phyloP scores from a whole-genome alignment of 2,113 vertebrate genomes.

The Neotoma lepida region DNA sequence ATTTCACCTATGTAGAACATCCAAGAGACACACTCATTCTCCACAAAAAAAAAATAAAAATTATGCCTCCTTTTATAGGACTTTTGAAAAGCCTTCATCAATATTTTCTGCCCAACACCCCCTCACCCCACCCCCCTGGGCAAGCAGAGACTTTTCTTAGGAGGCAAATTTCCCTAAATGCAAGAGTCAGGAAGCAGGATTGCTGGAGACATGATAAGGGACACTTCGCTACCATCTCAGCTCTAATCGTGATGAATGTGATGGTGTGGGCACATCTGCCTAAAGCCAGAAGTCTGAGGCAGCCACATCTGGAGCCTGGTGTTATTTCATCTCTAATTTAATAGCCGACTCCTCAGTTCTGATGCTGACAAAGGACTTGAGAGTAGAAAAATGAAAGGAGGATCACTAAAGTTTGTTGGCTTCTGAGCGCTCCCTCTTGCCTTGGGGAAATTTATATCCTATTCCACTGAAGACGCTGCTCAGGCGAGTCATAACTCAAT shows the following conservation, averaged over 20 bases:
- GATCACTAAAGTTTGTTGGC: constrained; percentile 67
- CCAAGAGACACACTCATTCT: no score
- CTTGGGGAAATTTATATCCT: constrained; percentile 68
- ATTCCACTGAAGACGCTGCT: constrained; percentile 56
- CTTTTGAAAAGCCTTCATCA: background rate
- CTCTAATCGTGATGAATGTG: constrained; percentile 63
- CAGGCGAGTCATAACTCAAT: constrained; percentile 70
- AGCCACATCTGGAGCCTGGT: constrained; percentile 72
- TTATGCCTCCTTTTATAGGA: background rate
- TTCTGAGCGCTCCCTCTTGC: constrained; percentile 49
- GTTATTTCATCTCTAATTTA: constrained; percentile 74
- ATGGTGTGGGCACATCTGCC: constrained; percentile 65
- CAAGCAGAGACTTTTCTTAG: background rate
- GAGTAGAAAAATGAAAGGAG: constrained; percentile 67
- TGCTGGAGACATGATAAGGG: background rate
- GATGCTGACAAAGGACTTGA: constrained; percentile 73
- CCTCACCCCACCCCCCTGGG: no score
- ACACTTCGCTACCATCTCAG: background rate
- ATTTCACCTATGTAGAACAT: no score
- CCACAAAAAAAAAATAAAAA: constrained; percentile 35
- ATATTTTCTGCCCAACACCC: background rate
- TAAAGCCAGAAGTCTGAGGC: constrained; percentile 64
- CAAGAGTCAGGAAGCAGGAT: background rate
- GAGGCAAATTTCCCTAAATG: background rate
- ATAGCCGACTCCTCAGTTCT: constrained; percentile 67